Evolutionary conservation across 2,113 vertebrate species (phyloP), one percentile per base, ranked within the genome.

Genomic region (Ginglymostoma cirratum): DNA sequence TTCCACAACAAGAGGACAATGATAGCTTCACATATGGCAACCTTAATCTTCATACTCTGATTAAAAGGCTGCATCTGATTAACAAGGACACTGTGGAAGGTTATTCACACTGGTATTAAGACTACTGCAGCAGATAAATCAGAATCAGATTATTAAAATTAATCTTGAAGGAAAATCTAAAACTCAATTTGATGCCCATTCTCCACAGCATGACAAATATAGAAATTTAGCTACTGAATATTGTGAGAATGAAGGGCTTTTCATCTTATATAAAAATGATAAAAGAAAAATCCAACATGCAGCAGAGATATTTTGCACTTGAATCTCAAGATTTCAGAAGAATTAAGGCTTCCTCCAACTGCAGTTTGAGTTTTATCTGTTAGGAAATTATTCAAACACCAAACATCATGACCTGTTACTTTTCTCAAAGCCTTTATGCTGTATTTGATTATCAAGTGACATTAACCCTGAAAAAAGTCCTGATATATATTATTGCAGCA

Each of bases 41-140:
- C 42, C 94, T 52, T 72, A 95, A 95, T 95, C 94, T 45, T 52
- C 94, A 95, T 95, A 69, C 67, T 8, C 42, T 34, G 69, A 48
- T 72, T 72, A 45, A 52, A 67, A 95, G 12, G 30, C 45, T 30
- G 52, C 42, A 95, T 27, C 67, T 72, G 94, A 52, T 52, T 95
- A 95, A 95, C 42, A 95, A 95, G 67, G 94, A 95, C 94, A 95
- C 34, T 72, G 42, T 24, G 48, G 34, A 95, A 95, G 42, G 94
- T 52, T 95, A 72, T 95, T 95, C 34, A 66, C 66, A 93, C n/a
- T 48, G 21, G 42, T 45, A 45, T 70, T 94, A 94, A 42, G 14
- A 61, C 38, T 67, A 94, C 48, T 94, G 65, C 65, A 23, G 90
- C 65, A 23, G 67, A 94, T 94, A 94, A 94, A 94, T 42, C 65